These are phyloP conservation scores for Semotilus atromaculatus DNA, from an alignment of 2,797 vertebrate species.

Conservation along the genomic window DNA sequence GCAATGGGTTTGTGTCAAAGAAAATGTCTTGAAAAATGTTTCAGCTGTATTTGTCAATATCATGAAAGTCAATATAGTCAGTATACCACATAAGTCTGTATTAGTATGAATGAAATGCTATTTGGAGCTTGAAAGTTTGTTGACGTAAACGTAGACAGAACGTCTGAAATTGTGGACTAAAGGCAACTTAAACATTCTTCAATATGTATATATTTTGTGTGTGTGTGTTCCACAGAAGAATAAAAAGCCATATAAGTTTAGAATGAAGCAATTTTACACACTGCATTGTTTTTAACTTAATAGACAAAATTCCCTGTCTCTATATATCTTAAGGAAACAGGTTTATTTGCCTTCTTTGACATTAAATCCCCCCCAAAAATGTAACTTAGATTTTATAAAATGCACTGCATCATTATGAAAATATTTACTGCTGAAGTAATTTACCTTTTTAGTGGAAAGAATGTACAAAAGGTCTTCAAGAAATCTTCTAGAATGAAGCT, in stretches of 20 bases:
- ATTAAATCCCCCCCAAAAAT: background rate
- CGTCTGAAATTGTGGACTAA: background rate
- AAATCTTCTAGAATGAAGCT: constrained; percentile 13
- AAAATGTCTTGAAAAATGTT: background rate
- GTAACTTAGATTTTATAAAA: background rate
- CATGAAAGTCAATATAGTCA: background rate
- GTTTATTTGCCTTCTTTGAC: background rate
- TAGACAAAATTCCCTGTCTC: background rate
- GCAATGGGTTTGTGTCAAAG: background rate
- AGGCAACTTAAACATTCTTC: background rate
- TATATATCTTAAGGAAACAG: background rate
- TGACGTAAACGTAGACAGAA: no score
- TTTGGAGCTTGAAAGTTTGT: background rate
- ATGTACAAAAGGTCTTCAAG: background rate
- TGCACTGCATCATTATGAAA: background rate
- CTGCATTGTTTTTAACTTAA: background rate
- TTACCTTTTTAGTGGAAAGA: background rate
- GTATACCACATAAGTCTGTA: background rate
- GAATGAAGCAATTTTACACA: background rate
- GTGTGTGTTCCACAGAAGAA: background rate
- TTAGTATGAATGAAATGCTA: background rate
- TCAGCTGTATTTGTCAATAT: background rate
- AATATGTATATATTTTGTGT: background rate
- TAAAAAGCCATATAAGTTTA: background rate
- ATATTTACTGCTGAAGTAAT: background rate